Base-by-base conservation (phyloP, 2,797 vertebrate species). In the Parauchenoglanis punctatus region DNA sequence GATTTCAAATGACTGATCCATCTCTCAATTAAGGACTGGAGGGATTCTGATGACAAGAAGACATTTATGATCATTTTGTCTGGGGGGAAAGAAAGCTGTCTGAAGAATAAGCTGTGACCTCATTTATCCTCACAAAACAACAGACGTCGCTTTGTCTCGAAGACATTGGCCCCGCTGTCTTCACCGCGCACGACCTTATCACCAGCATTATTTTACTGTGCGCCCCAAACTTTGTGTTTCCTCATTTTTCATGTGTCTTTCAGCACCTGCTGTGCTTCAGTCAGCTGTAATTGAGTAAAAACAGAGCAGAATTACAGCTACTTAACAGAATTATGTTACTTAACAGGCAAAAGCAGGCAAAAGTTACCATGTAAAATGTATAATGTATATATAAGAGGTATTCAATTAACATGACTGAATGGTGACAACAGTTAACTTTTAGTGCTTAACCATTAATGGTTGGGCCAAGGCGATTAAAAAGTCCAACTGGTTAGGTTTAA, bases 11-110 rank as follows among this genome's bases (percentile, higher is more conserved):
- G 93, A 93, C 91, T 92, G 91, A 90, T 92, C 86, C 83, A 4
- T 88, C 85, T 93, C 91, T 92, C 92, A 93, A 92, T 95, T 94
- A 94, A 87, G 88, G 86, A 65, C 85, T 81, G 17, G 2, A 75
- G 15, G 86, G 91, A 89, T 61, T 73, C 77, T 87, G 49, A 80
- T 73, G 75, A 78, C 82, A 86, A 87, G 65, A 89, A 91, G 92
- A 91, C 93, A 91, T 89, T 72, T 86, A 85, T 91, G 92, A 92
- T 93, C 88, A 78, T 88, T 92, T 93, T 87, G 89, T 87, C 85
- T 67, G 80, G 63, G 90, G 72, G 73, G 88, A 63, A 18, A 0
- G 23, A 70, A 67, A 70, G 87, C 76, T 17, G 67, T 75, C 31
- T 52, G 80, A 86, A 81, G 61, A 8, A n/a, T 63, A 77, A 82